These are phyloP conservation scores for Syndactyla subalaris DNA, from an alignment of 2,797 vertebrate genomes.

Conservation along the genomic window DNA sequence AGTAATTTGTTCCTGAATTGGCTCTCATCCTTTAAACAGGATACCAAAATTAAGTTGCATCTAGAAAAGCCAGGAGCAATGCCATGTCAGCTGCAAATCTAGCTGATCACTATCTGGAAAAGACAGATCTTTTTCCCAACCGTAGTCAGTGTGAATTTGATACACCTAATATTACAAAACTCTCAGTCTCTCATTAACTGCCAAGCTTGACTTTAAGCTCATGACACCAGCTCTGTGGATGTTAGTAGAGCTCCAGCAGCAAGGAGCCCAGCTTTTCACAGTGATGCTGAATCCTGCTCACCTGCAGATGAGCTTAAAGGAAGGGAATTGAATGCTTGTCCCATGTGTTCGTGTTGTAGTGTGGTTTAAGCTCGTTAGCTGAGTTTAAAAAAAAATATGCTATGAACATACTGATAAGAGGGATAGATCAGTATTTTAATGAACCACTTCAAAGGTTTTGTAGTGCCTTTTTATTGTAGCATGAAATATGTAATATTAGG, in stretches of 20 bases:
- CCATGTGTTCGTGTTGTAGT: background rate
- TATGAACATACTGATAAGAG: background rate
- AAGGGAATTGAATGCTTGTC: background rate
- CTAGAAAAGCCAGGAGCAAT: constrained; percentile 22
- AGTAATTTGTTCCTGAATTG: background rate
- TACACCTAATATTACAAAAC: background rate
- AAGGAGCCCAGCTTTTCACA: background rate
- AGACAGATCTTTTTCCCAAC: background rate
- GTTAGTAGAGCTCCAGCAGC: background rate
- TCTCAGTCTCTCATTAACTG: constrained; percentile 30
- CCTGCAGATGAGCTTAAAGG: constrained; percentile 1
- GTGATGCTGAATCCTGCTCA: background rate
- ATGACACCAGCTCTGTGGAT: constrained; percentile 33
- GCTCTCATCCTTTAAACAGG: background rate
- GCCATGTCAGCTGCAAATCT: constrained; percentile 5
- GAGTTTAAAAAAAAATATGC: background rate
- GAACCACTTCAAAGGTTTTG: constrained; percentile 1
- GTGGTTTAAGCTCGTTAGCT: background rate
- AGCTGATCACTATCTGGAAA: constrained; percentile 17
- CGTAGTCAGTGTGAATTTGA: constrained; percentile 20
- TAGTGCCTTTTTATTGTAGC: background rate
- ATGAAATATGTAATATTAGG: constrained; percentile 19
- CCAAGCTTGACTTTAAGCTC: constrained; percentile 41
- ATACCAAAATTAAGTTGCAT: background rate
- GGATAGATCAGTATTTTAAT: constrained; percentile 9